Evolutionary conservation across 2,113 vertebrate species (phyloP).

Genomic region (Tachycineta bicolor): DNA sequence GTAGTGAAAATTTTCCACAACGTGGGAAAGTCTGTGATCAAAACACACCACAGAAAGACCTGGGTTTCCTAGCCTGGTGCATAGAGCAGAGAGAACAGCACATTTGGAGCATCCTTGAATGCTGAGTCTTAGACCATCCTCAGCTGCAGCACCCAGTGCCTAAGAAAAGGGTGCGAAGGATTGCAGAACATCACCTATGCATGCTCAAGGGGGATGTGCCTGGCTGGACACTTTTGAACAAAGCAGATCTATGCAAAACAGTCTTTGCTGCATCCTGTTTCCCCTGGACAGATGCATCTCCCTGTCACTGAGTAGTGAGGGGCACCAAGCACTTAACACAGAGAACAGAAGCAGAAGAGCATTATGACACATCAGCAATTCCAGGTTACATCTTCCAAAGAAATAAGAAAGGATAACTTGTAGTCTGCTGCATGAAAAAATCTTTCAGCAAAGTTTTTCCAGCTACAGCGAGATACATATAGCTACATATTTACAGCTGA

Average conservation of each 20-base stretch:
- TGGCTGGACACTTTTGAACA: accelerated
- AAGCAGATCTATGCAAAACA: background rate
- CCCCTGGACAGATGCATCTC: background rate
- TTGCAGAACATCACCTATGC: background rate
- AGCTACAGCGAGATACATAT: background rate
- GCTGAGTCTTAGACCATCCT: background rate
- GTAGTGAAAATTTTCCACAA: background rate
- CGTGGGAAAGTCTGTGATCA: background rate
- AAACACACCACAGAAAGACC: background rate
- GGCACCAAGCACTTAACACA: accelerated
- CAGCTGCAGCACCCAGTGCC: background rate
- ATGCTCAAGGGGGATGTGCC: accelerated
- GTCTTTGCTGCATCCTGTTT: background rate
- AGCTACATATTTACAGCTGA: background rate
- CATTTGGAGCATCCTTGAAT: background rate
- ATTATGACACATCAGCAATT: background rate
- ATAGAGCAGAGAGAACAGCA: background rate
- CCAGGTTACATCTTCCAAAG: background rate
- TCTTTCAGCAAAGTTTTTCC: background rate
- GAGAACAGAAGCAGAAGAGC: background rate
- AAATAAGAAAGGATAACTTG: background rate
- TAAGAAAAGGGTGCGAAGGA: background rate
- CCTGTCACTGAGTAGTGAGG: background rate
- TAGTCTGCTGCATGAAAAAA: background rate
- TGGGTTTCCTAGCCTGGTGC: background rate